Evolutionary conservation across 37 sponge, comb jelly and placozoan genomes (phyloP).

Genomic region (Axinella damicornis): DNA sequence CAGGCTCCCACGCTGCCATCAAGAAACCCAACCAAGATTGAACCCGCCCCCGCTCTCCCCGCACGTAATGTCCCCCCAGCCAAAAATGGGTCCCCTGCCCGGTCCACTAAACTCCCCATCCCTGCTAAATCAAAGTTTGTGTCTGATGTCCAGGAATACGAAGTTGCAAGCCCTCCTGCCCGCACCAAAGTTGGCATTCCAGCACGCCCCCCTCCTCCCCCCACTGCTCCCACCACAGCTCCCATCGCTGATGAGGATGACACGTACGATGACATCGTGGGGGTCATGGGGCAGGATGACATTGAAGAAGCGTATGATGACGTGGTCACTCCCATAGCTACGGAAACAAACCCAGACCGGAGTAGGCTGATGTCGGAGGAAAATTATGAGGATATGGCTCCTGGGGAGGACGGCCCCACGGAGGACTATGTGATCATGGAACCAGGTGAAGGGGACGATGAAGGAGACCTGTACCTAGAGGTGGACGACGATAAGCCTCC

Average conservation of each 20-base stretch:
- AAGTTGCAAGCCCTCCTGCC: neutral
- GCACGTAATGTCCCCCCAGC: conserved; percentile 20
- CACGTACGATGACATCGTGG: conserved; percentile 36
- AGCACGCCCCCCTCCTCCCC: neutral
- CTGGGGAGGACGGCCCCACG: neutral
- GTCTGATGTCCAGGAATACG: neutral
- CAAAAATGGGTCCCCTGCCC: neutral
- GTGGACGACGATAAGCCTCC: conserved; percentile 25
- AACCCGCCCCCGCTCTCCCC: conserved; percentile 31
- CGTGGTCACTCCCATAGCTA: neutral
- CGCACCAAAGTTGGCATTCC: neutral
- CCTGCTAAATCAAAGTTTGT: neutral
- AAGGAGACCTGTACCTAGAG: conserved; percentile 54
- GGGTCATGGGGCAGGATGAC: neutral
- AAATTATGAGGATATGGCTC: conserved; percentile 56
- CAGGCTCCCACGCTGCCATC: conserved; percentile 15
- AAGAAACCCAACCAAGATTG: neutral
- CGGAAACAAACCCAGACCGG: neutral
- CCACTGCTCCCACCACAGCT: neutral
- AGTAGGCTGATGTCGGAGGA: neutral
- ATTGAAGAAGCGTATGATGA: conserved; percentile 54
- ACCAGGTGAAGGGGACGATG: neutral
- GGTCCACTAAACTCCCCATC: neutral
- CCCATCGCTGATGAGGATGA: neutral
- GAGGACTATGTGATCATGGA: conserved; percentile 58